These are phyloP conservation scores for Melinopterus prodromus DNA, from an alignment of 2,888 invertebrate genomes.

Conservation along the genomic window DNA sequence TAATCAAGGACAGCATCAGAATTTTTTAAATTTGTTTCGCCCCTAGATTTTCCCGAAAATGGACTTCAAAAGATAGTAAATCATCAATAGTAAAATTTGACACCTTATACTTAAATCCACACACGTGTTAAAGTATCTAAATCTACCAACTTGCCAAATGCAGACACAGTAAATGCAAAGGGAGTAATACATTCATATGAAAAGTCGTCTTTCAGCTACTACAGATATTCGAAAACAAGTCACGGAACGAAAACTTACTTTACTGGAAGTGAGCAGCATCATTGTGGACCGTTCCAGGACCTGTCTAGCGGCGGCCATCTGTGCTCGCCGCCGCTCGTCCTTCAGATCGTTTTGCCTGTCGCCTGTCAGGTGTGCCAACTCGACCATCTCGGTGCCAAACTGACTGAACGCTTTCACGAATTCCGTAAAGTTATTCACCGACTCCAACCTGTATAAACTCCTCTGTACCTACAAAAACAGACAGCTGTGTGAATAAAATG, in stretches of 20 bases:
- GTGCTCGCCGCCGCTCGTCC: slow-evolving; percentile 93
- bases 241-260: slow-evolving; percentile 65
- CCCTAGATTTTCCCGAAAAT: too few species aligned
- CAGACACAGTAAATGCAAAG: background rate
- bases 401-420: slow-evolving; percentile 99
- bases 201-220: background rate
- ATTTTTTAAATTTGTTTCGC: too few species aligned
- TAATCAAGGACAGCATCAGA: too few species aligned
- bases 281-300: slow-evolving; percentile 96
- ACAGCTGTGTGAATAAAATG: background rate
- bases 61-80: too few species aligned
- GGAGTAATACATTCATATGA: background rate
- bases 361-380: slow-evolving; percentile 92
- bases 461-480: slow-evolving; percentile 70
- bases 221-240: background rate
- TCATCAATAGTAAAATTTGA: background rate
- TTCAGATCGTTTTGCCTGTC: slow-evolving; percentile 84
- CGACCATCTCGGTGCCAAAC: slow-evolving; percentile 99
- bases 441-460: slow-evolving; percentile 84
- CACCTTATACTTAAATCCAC: background rate
- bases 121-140: background rate
- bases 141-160: background rate
- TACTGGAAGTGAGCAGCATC: slow-evolving; percentile 96
- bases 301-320: slow-evolving; percentile 95
- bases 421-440: slow-evolving; percentile 92